Percentiles rank a stretch among this genome's conserved stretches.
These are phyloP conservation scores for Samia ricini DNA, from an alignment of 1,140 invertebrate species.

Conservation along the genomic window DNA sequence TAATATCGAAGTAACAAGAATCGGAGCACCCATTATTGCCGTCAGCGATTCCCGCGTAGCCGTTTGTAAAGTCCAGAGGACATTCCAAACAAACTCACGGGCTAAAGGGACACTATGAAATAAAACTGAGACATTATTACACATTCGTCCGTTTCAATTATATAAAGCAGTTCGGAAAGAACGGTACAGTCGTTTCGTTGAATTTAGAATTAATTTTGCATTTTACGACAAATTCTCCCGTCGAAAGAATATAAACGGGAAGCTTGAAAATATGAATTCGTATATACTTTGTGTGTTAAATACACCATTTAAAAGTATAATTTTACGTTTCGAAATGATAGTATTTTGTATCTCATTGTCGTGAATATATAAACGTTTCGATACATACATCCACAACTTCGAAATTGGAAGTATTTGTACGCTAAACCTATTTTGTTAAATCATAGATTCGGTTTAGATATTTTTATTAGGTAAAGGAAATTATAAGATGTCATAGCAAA, in stretches of 20 bases:
- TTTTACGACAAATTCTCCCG: conserved; percentile 15
- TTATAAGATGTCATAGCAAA: no score
- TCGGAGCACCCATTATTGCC: background rate
- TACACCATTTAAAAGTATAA: conserved; percentile 5
- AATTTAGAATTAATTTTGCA: conserved; percentile 62
- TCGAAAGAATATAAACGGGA: background rate
- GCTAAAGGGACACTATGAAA: conserved; percentile 43
- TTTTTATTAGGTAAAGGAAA: no score
- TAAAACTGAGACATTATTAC: conserved; percentile 52
- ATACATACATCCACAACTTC: background rate
- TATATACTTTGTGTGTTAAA: conserved; percentile 3
- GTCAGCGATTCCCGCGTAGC: background rate
- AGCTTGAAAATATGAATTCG: background rate
- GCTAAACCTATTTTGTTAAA: no score
- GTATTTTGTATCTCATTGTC: background rate
- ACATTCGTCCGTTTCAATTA: conserved; percentile 51
- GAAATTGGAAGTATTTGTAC: no score
- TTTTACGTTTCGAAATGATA: conserved; percentile 1
- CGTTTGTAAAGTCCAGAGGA: conserved; percentile 21
- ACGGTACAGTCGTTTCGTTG: conserved; percentile 41
- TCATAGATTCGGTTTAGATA: no score
- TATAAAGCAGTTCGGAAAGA: conserved; percentile 24
- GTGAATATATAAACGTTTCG: background rate
- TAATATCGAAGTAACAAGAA: background rate
- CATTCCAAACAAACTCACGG: conserved; percentile 37